Percentiles rank a stretch among this genome's conserved stretches.
Conservation (phyloP, 2,797 vertebrate genomes). For the Catamblyrhynchus diadema region DNA sequence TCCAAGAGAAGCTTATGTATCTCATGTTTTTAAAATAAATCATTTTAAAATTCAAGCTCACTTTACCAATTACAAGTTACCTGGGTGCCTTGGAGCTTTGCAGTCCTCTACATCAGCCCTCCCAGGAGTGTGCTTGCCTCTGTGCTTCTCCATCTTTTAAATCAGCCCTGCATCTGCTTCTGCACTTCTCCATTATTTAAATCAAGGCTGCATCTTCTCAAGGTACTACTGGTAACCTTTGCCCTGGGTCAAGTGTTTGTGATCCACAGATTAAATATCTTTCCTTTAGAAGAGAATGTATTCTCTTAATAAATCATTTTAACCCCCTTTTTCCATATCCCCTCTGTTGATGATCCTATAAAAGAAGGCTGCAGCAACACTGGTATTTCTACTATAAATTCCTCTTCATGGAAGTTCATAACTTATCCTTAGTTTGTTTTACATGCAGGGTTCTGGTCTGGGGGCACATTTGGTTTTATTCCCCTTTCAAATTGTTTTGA, state of each 20-base stretch:
- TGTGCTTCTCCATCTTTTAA: background rate
- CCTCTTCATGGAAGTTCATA: background rate
- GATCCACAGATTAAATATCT: background rate
- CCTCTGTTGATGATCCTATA: background rate
- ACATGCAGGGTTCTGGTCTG: background rate
- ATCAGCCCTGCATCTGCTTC: background rate
- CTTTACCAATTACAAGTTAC: background rate
- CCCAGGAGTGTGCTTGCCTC: background rate
- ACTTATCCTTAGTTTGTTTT: background rate
- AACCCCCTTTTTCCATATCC: background rate
- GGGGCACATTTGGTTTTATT: slow-evolving; percentile 1
- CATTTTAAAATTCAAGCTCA: background rate
- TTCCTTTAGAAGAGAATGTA: background rate
- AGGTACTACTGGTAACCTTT: background rate
- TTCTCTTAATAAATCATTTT: slow-evolving; percentile 6
- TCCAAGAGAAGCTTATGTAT: background rate
- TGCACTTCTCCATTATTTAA: background rate
- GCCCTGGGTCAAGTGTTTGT: background rate
- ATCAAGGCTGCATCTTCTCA: background rate
- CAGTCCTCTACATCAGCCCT: background rate
- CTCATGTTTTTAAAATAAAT: background rate
- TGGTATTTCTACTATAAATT: slow-evolving; percentile 9
- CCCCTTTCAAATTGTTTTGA: background rate
- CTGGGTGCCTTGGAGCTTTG: background rate
- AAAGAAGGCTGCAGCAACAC: background rate